Evolutionary conservation across 2,888 invertebrate genomes (phyloP).

Genomic region (Pterobdella sp.): DNA sequence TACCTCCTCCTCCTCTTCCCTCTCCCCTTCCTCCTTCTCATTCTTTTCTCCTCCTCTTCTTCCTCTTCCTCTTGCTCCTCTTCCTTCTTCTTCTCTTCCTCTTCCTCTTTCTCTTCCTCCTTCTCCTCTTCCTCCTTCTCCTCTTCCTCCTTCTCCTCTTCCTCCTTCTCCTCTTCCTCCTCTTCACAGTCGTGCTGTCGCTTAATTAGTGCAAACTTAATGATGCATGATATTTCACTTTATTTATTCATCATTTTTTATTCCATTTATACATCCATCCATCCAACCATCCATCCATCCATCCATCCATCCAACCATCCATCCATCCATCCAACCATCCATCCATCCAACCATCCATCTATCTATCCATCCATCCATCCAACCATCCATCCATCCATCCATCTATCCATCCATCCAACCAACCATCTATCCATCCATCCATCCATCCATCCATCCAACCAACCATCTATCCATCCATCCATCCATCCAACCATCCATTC

Average conservation of each 20-base stretch:
- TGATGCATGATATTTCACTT: too few species aligned
- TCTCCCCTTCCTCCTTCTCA: background rate
- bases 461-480: background rate
- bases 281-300: conserved; percentile 15
- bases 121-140: background rate
- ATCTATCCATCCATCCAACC: background rate
- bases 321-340: conserved; percentile 15
- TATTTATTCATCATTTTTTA: too few species aligned
- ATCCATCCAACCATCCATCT: conserved; percentile 13
- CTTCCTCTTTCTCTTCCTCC: conserved; percentile 10
- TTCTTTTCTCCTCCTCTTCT: background rate
- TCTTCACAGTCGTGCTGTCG: background rate
- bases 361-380: conserved; percentile 15
- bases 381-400: conserved; percentile 15
- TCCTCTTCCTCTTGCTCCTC: background rate
- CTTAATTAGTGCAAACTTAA: too few species aligned
- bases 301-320: conserved; percentile 15
- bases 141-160: conserved; percentile 4
- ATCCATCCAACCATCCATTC: background rate
- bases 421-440: background rate
- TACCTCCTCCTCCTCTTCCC: background rate
- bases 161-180: background rate
- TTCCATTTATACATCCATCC: conserved; percentile 11
- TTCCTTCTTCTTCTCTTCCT: conserved; percentile 4
- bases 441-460: background rate